Conservation (phyloP, 2,888 invertebrate species). For the Isoperla grammatica region DNA sequence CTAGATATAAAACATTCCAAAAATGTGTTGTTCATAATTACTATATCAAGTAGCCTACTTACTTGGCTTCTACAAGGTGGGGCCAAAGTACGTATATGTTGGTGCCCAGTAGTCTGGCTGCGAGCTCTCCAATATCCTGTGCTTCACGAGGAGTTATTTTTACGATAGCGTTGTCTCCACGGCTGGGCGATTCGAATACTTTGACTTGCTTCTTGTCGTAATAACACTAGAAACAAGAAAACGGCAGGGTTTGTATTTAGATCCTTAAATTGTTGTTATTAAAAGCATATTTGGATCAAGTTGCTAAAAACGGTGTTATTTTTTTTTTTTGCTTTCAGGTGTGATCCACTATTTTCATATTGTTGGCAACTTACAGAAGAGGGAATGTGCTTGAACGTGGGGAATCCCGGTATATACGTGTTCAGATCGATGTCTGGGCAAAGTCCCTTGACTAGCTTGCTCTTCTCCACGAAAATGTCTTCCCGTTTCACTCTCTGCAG, state of each 20-base stretch:
- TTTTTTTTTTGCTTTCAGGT: neutral
- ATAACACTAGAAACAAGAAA: too few species aligned
- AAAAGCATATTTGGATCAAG: conserved; percentile 10
- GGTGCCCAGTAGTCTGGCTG: conserved; percentile 62
- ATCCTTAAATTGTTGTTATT: neutral
- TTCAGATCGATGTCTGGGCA: conserved; percentile 61
- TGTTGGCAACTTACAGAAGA: conserved; percentile 65
- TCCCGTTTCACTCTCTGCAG: conserved; percentile 49
- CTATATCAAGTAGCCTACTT: too few species aligned
- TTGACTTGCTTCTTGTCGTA: conserved; percentile 53
- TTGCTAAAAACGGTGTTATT: too few species aligned
- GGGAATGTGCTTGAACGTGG: conserved; percentile 78
- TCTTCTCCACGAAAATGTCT: conserved; percentile 53
- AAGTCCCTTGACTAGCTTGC: conserved; percentile 61
- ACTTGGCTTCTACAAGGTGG: conserved; percentile 76
- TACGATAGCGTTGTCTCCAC: conserved; percentile 78
- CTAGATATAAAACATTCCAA: too few species aligned
- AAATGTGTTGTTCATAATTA: too few species aligned
- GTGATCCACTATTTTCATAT: neutral
- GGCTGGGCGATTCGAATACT: conserved; percentile 82
- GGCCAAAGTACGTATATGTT: conserved; percentile 87
- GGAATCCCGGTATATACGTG: conserved; percentile 84
- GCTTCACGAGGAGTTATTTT: conserved; percentile 44
- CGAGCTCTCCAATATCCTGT: conserved; percentile 47
- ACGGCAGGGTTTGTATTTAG: conserved; percentile 22